Evolutionary conservation across 2,113 vertebrate species (phyloP), one percentile per base, ranked within the genome.

Genomic region (Silurus glanis): DNA sequence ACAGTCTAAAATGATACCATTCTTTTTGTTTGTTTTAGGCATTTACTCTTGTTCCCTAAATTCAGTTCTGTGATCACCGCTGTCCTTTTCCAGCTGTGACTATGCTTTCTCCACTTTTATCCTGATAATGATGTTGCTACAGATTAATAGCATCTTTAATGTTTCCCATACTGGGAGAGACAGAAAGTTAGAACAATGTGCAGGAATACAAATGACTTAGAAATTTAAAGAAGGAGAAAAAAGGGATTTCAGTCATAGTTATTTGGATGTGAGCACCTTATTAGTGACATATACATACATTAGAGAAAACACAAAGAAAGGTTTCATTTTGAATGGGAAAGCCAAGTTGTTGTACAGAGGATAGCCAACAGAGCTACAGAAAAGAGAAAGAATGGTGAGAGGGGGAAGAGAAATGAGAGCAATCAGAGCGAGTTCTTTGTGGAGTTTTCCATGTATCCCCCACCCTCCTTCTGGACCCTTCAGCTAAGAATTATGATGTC

Each of bases 401-500:
- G 49, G 55, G 83, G 23, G 62, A 66, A 62, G 10, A 6, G 21
- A 81, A 66, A 90, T 80, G 37, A 69, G 49, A 80, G 75, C 53
- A 75, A 74, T 82, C 56, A 66, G 56, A 82, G 25, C 16, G 19
- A 87, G 85, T 58, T 66, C 75, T 88, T 62, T 55, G 59, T 66
- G 78, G 58, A 61, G 53, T 90, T 90, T 84, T 66, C 88, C 89
- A 69, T 88, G 84, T 28, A 61, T 89, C 89, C 84, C 88, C 88
- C 87, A 82, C 83, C 89, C 86, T 89, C 89, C 89, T 87, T 84
- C 87, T 84, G 87, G 89, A 87, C 89, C 89, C 25, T 88, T 82
- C 89, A 80, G 83, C 13, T 49, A 55, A 81, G 71, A 85, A 75
- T 74, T 71, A 88, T 89, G 86, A 89, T 89, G 89, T 89, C 87